phyloP scores from a whole-genome alignment of 2,888 invertebrate species.

The Enoplolaimus lenunculus region DNA sequence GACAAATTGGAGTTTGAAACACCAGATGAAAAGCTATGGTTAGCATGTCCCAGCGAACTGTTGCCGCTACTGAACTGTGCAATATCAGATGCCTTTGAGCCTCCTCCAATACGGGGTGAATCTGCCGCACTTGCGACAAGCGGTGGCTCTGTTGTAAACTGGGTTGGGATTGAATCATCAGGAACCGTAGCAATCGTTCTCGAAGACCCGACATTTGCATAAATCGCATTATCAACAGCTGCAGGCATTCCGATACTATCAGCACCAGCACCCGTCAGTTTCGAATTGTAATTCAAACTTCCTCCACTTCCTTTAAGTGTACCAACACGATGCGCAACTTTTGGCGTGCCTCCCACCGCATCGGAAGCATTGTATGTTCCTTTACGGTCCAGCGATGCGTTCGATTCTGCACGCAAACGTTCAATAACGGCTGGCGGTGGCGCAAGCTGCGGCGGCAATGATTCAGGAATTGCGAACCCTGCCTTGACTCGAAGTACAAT shows the following conservation, averaged over 20 bases:
- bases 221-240: neutral
- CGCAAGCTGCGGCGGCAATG: slow-evolving; percentile 28
- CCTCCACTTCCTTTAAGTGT: neutral
- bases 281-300: neutral
- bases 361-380: neutral
- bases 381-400: neutral
- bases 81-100: neutral
- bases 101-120: no score
- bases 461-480: slow-evolving; percentile 28
- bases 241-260: neutral
- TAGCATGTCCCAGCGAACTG: neutral
- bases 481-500: slow-evolving; percentile 37
- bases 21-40: neutral
- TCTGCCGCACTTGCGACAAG: no score
- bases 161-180: neutral
- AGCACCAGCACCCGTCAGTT: no score
- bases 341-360: neutral
- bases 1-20: no score
- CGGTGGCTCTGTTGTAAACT: neutral
- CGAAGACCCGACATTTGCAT: no score
- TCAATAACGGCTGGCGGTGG: slow-evolving; percentile 23
- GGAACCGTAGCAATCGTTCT: neutral
- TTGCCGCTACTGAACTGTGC: neutral
- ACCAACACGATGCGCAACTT: neutral
- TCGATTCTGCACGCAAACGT: neutral